A percentile compares a stretch with the other conserved stretches of the same genome.
phyloP scores from a whole-genome alignment of 37 sponge, comb jelly and placozoan species.

The Sycon ciliatum region DNA sequence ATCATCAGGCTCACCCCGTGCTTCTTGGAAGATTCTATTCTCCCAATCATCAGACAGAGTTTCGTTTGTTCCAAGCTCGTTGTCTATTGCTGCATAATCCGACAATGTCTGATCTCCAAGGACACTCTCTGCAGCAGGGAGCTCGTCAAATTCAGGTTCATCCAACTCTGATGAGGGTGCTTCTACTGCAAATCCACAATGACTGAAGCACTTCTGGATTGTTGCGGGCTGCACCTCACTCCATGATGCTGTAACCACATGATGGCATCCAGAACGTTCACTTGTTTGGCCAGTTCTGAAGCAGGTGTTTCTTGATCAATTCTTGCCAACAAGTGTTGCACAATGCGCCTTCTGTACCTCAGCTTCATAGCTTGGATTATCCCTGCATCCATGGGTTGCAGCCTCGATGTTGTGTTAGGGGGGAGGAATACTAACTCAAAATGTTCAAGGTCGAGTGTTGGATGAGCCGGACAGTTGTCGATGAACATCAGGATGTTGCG shows the following conservation, averaged over 20 bases:
- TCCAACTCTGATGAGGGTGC: no score
- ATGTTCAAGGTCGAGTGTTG: not conserved
- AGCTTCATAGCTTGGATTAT: not conserved
- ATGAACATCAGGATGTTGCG: not conserved
- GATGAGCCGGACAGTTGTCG: constrained; percentile 12
- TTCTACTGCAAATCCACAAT: constrained; percentile 1
- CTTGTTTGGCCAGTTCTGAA: not conserved
- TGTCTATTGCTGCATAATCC: no score
- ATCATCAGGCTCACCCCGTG: no score
- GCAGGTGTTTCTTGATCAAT: not conserved
- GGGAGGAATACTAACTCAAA: not conserved
- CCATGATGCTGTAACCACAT: not conserved
- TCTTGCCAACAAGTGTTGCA: not conserved
- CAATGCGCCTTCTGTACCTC: not conserved
- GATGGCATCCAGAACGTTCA: constrained; percentile 11
- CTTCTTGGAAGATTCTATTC: no score
- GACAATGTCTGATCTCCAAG: no score
- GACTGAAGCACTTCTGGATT: not conserved
- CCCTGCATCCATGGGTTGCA: constrained; percentile 1
- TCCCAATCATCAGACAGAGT: no score
- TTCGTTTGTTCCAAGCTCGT: no score
- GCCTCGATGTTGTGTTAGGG: constrained; percentile 8
- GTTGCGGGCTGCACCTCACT: not conserved
- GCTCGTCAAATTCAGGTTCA: no score
- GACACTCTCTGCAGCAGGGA: no score